A percentile compares a stretch with the other conserved stretches of the same genome.
phyloP scores from a whole-genome alignment of 2,797 vertebrate genomes.

The Podarcis lilfordi region DNA sequence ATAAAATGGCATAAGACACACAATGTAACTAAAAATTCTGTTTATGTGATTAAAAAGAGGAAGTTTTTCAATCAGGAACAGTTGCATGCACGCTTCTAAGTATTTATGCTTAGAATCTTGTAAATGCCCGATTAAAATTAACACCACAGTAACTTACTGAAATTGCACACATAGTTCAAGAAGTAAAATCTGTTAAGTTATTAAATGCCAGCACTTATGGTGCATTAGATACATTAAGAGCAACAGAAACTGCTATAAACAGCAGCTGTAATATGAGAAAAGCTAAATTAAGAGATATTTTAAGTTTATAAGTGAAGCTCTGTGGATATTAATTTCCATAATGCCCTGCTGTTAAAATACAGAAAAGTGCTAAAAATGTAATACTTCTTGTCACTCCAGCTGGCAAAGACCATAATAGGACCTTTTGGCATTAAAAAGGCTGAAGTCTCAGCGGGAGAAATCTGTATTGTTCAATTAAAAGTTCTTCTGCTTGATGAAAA shows the following conservation, averaged over 20 bases:
- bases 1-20: background rate
- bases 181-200: background rate
- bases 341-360: constrained; percentile 39
- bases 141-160: background rate
- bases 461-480: background rate
- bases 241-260: background rate
- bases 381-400: constrained; percentile 47
- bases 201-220: constrained; percentile 15
- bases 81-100: background rate
- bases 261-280: background rate
- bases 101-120: background rate
- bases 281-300: constrained; percentile 22
- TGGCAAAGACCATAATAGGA: constrained; percentile 11
- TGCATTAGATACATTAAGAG: background rate
- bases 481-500: background rate
- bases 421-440: background rate
- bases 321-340: constrained; percentile 44
- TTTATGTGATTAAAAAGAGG: background rate
- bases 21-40: background rate
- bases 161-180: background rate
- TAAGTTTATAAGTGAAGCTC: constrained; percentile 34
- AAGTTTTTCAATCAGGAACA: background rate
- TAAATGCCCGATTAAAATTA: constrained; percentile 30
- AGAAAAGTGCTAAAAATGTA: constrained; percentile 47
- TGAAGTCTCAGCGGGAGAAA: background rate